Evolutionary conservation across 2,113 vertebrate species (phyloP).

Genomic region (Gila orcuttii): DNA sequence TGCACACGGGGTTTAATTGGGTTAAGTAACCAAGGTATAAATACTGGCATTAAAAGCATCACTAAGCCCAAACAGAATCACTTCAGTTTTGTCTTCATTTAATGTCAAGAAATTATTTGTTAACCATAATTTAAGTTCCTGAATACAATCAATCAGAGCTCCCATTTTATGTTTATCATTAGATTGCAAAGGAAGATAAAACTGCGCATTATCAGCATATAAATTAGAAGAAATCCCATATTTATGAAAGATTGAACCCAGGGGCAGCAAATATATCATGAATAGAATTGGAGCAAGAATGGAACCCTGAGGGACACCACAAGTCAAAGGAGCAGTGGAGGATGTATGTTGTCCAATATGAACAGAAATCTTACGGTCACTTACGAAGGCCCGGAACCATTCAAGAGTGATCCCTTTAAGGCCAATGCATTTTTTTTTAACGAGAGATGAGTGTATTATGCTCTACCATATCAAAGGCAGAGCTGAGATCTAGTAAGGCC

Average conservation of each 20-base stretch:
- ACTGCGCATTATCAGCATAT: neutral
- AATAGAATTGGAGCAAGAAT: neutral
- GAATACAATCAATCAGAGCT: too few relatives aligned
- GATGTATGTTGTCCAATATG: neutral
- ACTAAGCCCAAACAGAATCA: too few relatives aligned
- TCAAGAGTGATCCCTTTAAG: neutral
- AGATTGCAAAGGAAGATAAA: neutral
- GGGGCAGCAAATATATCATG: neutral
- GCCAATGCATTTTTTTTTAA: neutral
- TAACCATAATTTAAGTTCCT: too few relatives aligned
- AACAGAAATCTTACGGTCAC: neutral
- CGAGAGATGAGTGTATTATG: too few relatives aligned
- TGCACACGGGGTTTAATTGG: too few relatives aligned
- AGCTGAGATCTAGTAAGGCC: too few relatives aligned
- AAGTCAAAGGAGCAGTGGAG: neutral
- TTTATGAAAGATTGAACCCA: neutral
- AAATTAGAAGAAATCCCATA: neutral
- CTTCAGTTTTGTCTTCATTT: too few relatives aligned
- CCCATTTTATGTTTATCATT: too few relatives aligned
- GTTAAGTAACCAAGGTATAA: too few relatives aligned
- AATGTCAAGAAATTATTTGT: too few relatives aligned
- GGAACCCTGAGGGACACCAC: neutral
- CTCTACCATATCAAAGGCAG: too few relatives aligned
- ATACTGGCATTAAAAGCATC: too few relatives aligned
- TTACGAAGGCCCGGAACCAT: neutral